Percentiles rank a stretch among this genome's conserved stretches.
Conservation (phyloP, 2,113 vertebrate genomes). For the Gasterosteus nipponicus region DNA sequence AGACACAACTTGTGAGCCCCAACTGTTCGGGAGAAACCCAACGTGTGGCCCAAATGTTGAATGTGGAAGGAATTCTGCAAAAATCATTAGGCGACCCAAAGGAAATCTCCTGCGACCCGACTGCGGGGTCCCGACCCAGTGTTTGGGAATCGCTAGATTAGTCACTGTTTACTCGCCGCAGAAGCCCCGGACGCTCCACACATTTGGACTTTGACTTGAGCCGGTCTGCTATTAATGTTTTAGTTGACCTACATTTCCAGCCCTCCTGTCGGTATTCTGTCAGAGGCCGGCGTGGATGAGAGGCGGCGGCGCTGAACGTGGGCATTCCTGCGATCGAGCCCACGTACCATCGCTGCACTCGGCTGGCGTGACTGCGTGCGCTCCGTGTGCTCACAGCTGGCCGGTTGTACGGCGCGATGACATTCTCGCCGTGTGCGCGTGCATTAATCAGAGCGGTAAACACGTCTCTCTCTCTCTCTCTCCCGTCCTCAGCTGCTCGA, state of each 20-base stretch:
- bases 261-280: conserved; percentile 49
- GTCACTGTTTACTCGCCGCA: conserved; percentile 56
- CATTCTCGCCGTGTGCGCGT: not conserved
- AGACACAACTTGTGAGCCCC: not conserved
- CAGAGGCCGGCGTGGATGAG: conserved; percentile 62
- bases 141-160: conserved; percentile 31
- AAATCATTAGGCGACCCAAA: not conserved
- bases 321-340: conserved; percentile 7
- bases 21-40: not conserved
- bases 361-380: not conserved
- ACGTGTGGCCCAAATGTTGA: not conserved
- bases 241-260: conserved; percentile 79
- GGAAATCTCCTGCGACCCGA: not conserved
- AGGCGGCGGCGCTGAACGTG: conserved; percentile 40
- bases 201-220: conserved; percentile 76
- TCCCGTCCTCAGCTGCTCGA: conserved; percentile 10
- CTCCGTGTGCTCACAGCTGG: not conserved
- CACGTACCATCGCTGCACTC: conserved; percentile 22
- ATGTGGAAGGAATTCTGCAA: not conserved
- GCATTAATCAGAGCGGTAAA: conserved; percentile 4
- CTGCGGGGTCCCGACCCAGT: not conserved
- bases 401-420: not conserved
- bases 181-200: conserved; percentile 41
- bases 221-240: conserved; percentile 78
- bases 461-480: not conserved